Base-by-base conservation (phyloP, 2,888 invertebrate species). In the Drosophila trichaetosa region DNA sequence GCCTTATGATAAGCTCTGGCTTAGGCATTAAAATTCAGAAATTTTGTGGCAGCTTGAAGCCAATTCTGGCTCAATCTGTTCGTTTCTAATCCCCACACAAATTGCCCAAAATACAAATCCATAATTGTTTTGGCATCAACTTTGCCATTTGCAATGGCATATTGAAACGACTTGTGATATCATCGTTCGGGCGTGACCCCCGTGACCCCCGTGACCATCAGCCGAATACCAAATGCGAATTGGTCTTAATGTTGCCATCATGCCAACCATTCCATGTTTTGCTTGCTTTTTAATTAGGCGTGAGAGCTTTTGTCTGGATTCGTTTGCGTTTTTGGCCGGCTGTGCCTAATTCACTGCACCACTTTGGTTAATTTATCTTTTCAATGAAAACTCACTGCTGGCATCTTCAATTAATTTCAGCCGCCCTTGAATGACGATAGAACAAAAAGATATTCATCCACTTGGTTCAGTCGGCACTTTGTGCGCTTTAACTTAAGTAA, bases 261-360 rank as follows among this genome's bases (percentile, higher is more conserved):
- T 33, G 69, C 27, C 56, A 18, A 51, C 29, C 24, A 21, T n/a
- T 40, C 27, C 38, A 65, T 57, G 62, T 53, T 71, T 40, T 56
- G 10, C 64, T 46, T 65, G 54, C 54, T 54, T 81, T 82, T 82
- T 82, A 83, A 82, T 84, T 84, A 82, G 76, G 69, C 73, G 70
- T 79, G 53, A 83, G 70, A 76, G 82, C 79, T 69, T 80, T 73
- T 52, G 36, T 59, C 36, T 33, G 21, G 34, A 42, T 42, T 57
- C 57, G 42, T 42, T 38, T 64, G 60, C 54, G 4, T 38, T 38
- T 36, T 54, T 53, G 48, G 24, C 46, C 33, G 40, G 54, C 48
- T 53, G 58, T 42, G 59, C 27, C 31, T 31, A 57, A 57, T 57
- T 42, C 18, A 42, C 31, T 57, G 52, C 34, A 71, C 57, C 82